Base-by-base conservation (phyloP, 2,797 vertebrate species). In the Perodicticus potto region DNA sequence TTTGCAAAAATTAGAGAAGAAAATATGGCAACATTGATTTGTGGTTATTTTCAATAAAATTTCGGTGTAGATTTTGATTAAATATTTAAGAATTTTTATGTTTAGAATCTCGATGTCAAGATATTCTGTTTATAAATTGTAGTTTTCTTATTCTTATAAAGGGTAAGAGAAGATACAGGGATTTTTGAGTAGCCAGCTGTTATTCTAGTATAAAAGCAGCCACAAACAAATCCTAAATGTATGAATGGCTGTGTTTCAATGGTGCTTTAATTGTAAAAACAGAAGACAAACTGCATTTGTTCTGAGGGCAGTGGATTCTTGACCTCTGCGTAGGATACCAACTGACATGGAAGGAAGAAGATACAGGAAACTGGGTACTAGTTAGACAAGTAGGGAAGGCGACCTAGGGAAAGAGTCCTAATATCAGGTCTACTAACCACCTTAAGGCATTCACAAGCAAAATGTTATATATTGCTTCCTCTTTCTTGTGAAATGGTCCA, bases 1-100 rank as follows among this genome's bases (percentile, higher is more conserved):
- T 92, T 95, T 88, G 22, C 49, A 73, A 96, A 73, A 76, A 72
- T 96, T 82, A 81, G 67, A 92, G 61, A 86, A 61, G 81, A 73
- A 92, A 96, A 83, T 59, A 83, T 83, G 43, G 9, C 43, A 59
- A 95, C 80, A 7, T 82, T 80, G 12, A 4, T 61, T 91, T 45
- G 76, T 22, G n/a, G 19, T 94, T 94, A 45, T 81, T 89, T 89
- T 84, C 25, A 65, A 81, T 94, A 73, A 55, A 89, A 90, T 77
- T 86, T 12, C 20, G 57, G 49, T 73, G 22, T 81, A 0, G 14
- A 76, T 40, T 19, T 83, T 90, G 34, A 82, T 81, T 86, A 93
- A 93, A 78, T 88, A 89, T 91, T 94, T 93, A 70, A 76, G 49
- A 82, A 82, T 69, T 14, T 77, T 22, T 89, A 32, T 83, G 57